Percentiles rank a stretch among this genome's conserved stretches.
These are phyloP conservation scores for Trachops cirrhosus DNA, from an alignment of 2,797 vertebrate genomes.

Conservation along the genomic window DNA sequence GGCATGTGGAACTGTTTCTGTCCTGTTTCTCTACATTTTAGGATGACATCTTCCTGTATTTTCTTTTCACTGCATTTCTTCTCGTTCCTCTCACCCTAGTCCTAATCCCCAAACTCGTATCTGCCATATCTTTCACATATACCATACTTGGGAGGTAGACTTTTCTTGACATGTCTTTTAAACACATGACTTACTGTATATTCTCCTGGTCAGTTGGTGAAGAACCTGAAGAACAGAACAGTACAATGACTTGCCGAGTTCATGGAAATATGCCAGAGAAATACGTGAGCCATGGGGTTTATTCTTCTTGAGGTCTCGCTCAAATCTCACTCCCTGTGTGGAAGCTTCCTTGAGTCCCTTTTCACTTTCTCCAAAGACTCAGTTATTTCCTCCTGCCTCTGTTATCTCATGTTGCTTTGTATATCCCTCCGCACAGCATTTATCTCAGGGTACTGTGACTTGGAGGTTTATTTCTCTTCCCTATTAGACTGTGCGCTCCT, in stretches of 20 bases:
- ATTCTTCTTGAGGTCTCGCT: not conserved
- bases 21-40: not conserved
- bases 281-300: not conserved
- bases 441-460: slow-evolving; percentile 14
- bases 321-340: not conserved
- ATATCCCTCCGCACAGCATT: slow-evolving; percentile 39
- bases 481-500: not conserved
- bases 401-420: slow-evolving; percentile 25
- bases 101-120: not conserved
- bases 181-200: not conserved
- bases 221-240: not conserved
- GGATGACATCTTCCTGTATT: not conserved
- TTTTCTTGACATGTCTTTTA: not conserved
- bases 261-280: not conserved
- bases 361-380: not conserved
- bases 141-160: not conserved
- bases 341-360: not conserved
- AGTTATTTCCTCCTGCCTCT: not conserved
- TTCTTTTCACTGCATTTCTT: not conserved
- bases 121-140: not conserved
- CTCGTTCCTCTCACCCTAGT: not conserved
- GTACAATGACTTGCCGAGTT: not conserved
- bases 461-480: slow-evolving; percentile 25
- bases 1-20: not conserved
- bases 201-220: not conserved